Conservation (phyloP, 1,140 invertebrate species). For the Drosophila melanica region DNA sequence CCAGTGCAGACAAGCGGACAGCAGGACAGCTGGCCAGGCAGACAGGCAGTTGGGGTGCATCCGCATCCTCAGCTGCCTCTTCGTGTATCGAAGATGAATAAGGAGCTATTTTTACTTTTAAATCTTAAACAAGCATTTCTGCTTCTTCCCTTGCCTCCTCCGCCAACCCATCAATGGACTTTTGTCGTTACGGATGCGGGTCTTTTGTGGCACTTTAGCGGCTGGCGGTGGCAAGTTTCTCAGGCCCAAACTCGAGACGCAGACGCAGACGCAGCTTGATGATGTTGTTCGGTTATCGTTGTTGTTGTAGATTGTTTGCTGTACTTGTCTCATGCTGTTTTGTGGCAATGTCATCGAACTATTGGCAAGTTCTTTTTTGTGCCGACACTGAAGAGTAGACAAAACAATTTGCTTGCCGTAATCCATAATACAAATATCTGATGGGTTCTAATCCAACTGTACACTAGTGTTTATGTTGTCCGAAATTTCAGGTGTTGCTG, state of each 20-base stretch:
- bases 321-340: slow-evolving; percentile 48
- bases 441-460: slow-evolving; percentile 13
- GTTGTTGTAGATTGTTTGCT: slow-evolving; percentile 18
- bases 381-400: neutral
- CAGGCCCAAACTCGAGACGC: slow-evolving; percentile 25
- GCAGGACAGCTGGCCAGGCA: neutral
- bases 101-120: slow-evolving; percentile 83
- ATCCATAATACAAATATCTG: slow-evolving; percentile 30
- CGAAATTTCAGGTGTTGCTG: slow-evolving; percentile 49
- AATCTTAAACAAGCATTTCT: slow-evolving; percentile 67
- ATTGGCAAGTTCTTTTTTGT: slow-evolving; percentile 61
- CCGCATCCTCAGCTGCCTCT: slow-evolving; percentile 53
- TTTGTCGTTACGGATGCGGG: slow-evolving; percentile 46
- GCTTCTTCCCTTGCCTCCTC: neutral
- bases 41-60: slow-evolving; percentile 30
- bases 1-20: slow-evolving; percentile 25
- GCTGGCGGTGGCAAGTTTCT: slow-evolving; percentile 45
- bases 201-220: slow-evolving; percentile 53
- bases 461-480: slow-evolving; percentile 49
- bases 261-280: slow-evolving; percentile 48
- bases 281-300: slow-evolving; percentile 42
- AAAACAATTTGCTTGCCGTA: slow-evolving; percentile 37
- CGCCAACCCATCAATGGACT: slow-evolving; percentile 1
- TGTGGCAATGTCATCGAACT: slow-evolving; percentile 76
- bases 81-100: slow-evolving; percentile 76